Percentiles rank a stretch among this genome's conserved stretches.
Conservation (phyloP, 2,888 invertebrate genomes). For the Cheilosia soror region DNA sequence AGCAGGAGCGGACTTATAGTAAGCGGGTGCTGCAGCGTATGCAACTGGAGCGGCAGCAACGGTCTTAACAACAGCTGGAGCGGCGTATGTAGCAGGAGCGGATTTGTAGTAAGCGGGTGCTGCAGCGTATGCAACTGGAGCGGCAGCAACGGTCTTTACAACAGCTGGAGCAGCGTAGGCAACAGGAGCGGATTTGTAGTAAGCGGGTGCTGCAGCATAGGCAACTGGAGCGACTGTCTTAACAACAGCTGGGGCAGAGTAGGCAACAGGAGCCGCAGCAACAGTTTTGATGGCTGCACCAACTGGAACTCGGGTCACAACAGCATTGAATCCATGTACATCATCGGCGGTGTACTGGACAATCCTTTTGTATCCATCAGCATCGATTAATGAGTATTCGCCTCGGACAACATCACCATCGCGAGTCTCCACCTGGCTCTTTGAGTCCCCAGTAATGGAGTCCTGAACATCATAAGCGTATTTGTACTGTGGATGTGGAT, state of each 20-base stretch:
- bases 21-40: slow-evolving; percentile 5
- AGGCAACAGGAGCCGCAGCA: slow-evolving; percentile 42
- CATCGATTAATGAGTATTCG: slow-evolving; percentile 82
- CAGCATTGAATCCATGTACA: slow-evolving; percentile 81
- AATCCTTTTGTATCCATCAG: slow-evolving; percentile 81
- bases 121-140: slow-evolving; percentile 15
- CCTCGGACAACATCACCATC: slow-evolving; percentile 82
- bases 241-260: slow-evolving; percentile 52
- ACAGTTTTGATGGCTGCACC: slow-evolving; percentile 38
- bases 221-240: slow-evolving; percentile 15
- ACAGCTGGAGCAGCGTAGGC: slow-evolving; percentile 77
- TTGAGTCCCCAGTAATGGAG: slow-evolving; percentile 81
- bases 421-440: slow-evolving; percentile 81
- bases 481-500: slow-evolving; percentile 79
- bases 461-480: slow-evolving; percentile 82
- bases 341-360: slow-evolving; percentile 81
- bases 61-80: neutral
- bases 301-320: slow-evolving; percentile 80
- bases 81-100: neutral
- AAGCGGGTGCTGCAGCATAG: slow-evolving; percentile 10
- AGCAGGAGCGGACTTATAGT: slow-evolving; percentile 14
- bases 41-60: neutral
- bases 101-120: neutral
- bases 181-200: slow-evolving; percentile 68
- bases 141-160: slow-evolving; percentile 20